Base-by-base conservation (phyloP, 2,888 invertebrate genomes). In the Leucophenga maculata region DNA sequence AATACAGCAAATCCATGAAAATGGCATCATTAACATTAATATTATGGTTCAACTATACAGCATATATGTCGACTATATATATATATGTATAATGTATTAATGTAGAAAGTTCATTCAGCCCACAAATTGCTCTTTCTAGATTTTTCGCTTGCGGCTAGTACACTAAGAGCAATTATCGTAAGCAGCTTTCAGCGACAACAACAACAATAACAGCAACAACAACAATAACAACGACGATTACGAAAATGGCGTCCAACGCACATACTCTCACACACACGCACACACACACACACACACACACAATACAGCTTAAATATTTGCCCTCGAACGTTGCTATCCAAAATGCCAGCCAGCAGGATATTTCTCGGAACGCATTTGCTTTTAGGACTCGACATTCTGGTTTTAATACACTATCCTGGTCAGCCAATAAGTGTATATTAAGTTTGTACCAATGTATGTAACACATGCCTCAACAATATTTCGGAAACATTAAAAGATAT, bases 111-210 rank as follows among this genome's bases (percentile, higher is more conserved):
- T 9, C 16, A 11, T n/a, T 20, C 52, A 39, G 11, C 9, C 39
- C 11, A 39, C 26, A 26, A 26, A 26, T 26, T 52, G 9, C 11
- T 52, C 18, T 52, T 52, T 16, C 18, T 18, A 18, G 16, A 1
- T 1, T 52, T 16, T 20, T 6, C 1, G 52, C 20, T 6, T 3
- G 52, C 39, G 39, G 39, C 39, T 80, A 74, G 70, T 77, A 74
- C 81, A 82, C 71, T 76, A 69, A 75, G 74, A 75, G 82, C 83
- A 80, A 81, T 80, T 80, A 80, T 79, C 78, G 82, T 80, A 80
- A 80, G 83, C 80, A 79, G 81, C 80, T 83, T 80, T 80, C 79
- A 80, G 79, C 39, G 11, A 39, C 39, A 39, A 39, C 39, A 39
- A 39, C 39, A 39, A 39, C 8, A 32, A 81, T 75, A 73, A 81